phyloP scores from a whole-genome alignment of 1,140 invertebrate genomes.

The Ceratitis capitata region DNA sequence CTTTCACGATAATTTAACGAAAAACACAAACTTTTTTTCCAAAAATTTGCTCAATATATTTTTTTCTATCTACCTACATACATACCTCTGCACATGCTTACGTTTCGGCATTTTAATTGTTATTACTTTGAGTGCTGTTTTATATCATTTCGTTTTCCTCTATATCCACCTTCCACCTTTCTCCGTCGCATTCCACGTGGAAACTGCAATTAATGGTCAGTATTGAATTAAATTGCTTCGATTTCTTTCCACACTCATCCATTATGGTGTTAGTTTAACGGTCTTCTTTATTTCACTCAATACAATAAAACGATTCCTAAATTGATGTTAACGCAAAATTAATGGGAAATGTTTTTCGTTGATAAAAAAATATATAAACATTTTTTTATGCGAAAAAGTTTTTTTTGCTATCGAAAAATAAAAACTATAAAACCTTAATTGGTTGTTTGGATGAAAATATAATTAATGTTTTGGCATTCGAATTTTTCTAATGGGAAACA shows the following conservation, averaged over 20 bases:
- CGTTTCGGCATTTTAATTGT: neutral
- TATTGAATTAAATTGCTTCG: constrained; percentile 1
- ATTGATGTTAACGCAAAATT: neutral
- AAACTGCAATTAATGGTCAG: neutral
- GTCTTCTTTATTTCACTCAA: neutral
- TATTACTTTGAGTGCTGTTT: neutral
- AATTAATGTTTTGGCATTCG: no score
- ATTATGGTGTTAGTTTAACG: neutral
- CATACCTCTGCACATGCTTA: neutral
- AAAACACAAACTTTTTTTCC: no score
- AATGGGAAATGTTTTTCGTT: neutral
- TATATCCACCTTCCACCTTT: neutral
- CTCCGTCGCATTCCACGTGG: neutral
- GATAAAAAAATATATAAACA: neutral
- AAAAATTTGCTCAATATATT: no score
- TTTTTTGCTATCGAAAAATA: no score
- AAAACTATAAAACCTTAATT: no score
- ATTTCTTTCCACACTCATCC: neutral
- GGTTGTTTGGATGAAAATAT: no score
- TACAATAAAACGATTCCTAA: neutral
- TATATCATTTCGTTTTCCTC: neutral
- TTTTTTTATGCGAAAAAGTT: no score
- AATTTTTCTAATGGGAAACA: no score
- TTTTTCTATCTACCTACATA: no score
- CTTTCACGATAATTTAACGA: no score